Base-by-base conservation (phyloP, 2,797 vertebrate genomes). In the Enteromius viviparus region DNA sequence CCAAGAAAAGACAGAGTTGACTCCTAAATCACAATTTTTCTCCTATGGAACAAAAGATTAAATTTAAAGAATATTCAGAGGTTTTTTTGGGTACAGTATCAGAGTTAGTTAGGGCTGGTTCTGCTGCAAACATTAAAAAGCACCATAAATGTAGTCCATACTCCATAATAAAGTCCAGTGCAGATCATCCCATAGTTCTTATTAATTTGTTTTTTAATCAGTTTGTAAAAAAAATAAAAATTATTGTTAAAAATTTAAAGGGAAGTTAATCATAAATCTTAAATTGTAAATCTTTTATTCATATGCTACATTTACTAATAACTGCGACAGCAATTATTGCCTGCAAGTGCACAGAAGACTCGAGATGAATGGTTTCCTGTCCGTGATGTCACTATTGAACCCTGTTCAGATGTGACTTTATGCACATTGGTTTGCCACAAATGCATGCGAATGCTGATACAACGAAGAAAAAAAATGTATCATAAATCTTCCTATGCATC, bases 301-400 rank as follows among this genome's bases (percentile, higher is more conserved):
- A 0, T 37, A 26, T 64, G 12, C 9, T 49, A 62, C n/a, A 29
- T 12, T n/a, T n/a, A 21, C 17, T 19, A 6, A 42, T 71, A 34
- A 80, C 10, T 45, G 5, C 4, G 1, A 42, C 34, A 37, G 11
- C 21, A 75, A 21, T 75, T 55, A n/a, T 75, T 37, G 12, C 12
- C 10, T 58, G 53, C 23, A 58, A 32, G 23, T 32, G 3, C 19
- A 15, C 23, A 65, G 8, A 74, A 72, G 26, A 81, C 29, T 37
- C 42, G 2, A 68, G 23, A 76, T 4, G 29, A 40, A 75, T n/a
- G 21, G 49, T 32, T 82, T 82, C 72, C 81, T 82, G 49, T 42
- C 72, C 37, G 1, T 68, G 81, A 82, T 53, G 34, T 58, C 71
- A 76, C 34, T 1, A 21, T 75, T 23, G 37, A 34, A 29, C 34